Evolutionary conservation across 2,113 vertebrate genomes (phyloP).

Genomic region (Mirza zaza): DNA sequence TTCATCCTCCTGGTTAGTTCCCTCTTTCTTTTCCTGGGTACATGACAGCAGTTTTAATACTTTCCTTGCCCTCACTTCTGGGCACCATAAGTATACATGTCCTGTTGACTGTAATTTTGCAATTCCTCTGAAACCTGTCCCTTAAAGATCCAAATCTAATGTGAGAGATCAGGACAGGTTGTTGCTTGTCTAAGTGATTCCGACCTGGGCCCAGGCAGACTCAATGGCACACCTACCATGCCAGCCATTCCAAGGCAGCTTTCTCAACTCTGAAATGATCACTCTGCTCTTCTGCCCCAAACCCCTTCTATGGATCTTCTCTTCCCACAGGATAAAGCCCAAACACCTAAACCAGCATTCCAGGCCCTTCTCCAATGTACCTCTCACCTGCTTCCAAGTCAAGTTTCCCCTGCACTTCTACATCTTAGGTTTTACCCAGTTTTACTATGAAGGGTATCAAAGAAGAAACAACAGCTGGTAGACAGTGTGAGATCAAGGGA

Average conservation of each 20-base stretch:
- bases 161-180: neutral
- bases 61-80: neutral
- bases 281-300: neutral
- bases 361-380: neutral
- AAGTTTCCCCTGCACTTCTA: neutral
- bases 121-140: neutral
- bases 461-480: neutral
- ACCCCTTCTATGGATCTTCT: neutral
- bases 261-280: neutral
- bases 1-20: neutral
- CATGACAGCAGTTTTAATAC: neutral
- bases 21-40: neutral
- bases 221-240: neutral
- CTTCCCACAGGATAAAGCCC: neutral
- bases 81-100: neutral
- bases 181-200: neutral
- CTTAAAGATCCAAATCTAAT: neutral
- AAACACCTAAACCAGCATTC: neutral
- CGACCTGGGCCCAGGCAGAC: neutral
- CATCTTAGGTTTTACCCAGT: neutral
- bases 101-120: neutral
- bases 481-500: neutral
- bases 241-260: neutral
- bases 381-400: neutral
- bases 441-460: neutral